These are phyloP conservation scores for Rhynchonycteris naso DNA, from an alignment of 2,797 vertebrate species.

Conservation along the genomic window DNA sequence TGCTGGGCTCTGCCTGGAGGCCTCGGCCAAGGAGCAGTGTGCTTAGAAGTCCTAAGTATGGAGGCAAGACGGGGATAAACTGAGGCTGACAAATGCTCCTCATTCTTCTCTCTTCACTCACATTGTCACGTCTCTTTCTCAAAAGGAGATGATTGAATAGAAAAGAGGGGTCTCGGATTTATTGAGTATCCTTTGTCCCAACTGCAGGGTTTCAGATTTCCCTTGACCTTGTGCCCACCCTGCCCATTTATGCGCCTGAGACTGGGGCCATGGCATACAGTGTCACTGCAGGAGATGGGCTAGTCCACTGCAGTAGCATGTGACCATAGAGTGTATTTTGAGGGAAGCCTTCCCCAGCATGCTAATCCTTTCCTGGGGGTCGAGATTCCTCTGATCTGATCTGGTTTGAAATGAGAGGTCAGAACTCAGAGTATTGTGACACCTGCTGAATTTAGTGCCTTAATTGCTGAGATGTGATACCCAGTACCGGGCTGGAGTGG, in stretches of 20 bases:
- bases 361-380: too few species aligned
- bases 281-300: neutral
- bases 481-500: neutral
- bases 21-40: neutral
- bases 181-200: fast-evolving
- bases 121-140: neutral
- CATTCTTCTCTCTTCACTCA: neutral
- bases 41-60: neutral
- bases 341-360: too few species aligned
- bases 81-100: neutral
- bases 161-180: neutral
- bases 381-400: too few species aligned
- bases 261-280: neutral
- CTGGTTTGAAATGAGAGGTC: too few species aligned
- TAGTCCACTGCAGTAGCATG: too few species aligned
- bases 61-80: neutral
- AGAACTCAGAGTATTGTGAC: too few species aligned
- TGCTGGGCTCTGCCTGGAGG: too few species aligned
- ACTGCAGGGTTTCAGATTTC: neutral
- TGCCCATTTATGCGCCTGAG: neutral
- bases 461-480: neutral
- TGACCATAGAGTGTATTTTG: too few species aligned
- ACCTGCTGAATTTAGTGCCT: neutral
- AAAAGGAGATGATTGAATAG: neutral
- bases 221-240: neutral